These are phyloP conservation scores for Diachrysia chrysitis DNA, from an alignment of 2,888 invertebrate genomes.

Conservation along the genomic window DNA sequence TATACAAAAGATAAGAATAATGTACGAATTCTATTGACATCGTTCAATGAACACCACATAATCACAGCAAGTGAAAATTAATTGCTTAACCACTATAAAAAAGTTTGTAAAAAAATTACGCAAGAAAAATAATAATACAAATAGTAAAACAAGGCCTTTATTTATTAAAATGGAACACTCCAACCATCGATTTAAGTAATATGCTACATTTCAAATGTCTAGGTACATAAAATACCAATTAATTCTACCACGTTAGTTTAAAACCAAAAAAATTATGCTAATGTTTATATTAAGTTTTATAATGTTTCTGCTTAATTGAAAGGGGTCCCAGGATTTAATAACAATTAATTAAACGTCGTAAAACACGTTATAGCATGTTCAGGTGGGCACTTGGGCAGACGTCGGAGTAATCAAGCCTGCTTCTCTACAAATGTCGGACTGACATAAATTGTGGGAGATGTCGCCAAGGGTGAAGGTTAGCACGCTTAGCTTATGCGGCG, in stretches of 20 bases:
- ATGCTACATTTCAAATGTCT: not conserved
- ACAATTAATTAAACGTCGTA: conserved; percentile 51
- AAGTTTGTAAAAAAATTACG: too few relatives aligned
- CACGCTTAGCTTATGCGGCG: conserved; percentile 20
- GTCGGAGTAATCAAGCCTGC: conserved; percentile 53
- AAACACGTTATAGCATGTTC: conserved; percentile 49
- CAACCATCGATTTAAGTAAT: too few relatives aligned
- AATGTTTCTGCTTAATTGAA: conserved; percentile 13
- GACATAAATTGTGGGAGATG: conserved; percentile 48
- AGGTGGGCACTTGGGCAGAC: conserved; percentile 41
- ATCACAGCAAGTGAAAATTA: too few relatives aligned
- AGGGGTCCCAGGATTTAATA: conserved; percentile 49
- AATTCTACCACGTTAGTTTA: not conserved
- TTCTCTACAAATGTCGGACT: conserved; percentile 51
- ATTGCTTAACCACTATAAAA: too few relatives aligned
- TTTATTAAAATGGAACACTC: too few relatives aligned
- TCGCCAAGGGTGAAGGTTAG: conserved; percentile 24
- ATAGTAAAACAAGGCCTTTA: too few relatives aligned
- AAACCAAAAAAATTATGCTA: not conserved
- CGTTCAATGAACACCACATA: too few relatives aligned
- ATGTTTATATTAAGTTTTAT: conserved; percentile 22
- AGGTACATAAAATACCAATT: not conserved
- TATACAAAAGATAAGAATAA: too few relatives aligned
- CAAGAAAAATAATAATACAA: too few relatives aligned
- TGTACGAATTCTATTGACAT: too few relatives aligned